Evolutionary conservation across 2,113 vertebrate species (phyloP).

Genomic region (Hoplias malabaricus): DNA sequence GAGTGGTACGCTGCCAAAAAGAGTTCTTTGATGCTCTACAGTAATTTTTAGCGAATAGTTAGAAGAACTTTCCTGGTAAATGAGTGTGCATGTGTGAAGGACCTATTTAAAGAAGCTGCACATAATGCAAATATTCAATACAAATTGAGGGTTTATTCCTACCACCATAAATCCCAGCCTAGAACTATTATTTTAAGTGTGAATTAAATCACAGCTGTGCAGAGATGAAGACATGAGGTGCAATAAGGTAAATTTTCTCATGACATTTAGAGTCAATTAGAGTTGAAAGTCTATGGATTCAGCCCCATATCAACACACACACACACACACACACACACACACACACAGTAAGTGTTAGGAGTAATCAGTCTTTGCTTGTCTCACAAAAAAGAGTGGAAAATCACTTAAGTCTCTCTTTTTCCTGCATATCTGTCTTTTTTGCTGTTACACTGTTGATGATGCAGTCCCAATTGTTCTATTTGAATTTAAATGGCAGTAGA

Average conservation of each 20-base stretch:
- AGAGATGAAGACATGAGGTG: neutral
- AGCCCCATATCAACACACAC: constrained; percentile 9
- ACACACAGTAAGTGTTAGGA: constrained; percentile 1
- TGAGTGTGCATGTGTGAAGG: too few species aligned
- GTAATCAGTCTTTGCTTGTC: constrained; percentile 4
- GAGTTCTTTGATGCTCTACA: neutral
- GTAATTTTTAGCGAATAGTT: too few species aligned
- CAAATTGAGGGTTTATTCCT: neutral
- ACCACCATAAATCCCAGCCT: neutral
- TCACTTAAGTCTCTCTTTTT: neutral
- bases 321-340: neutral
- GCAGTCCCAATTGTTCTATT: constrained; percentile 12
- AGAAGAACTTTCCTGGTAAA: too few species aligned
- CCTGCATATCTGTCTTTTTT: neutral
- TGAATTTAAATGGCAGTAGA: constrained; percentile 44
- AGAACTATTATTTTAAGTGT: neutral
- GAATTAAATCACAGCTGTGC: neutral
- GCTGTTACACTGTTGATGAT: neutral
- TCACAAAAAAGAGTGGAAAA: constrained; percentile 25
- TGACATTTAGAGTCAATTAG: constrained; percentile 45
- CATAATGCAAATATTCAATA: neutral
- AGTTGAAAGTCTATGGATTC: constrained; percentile 35
- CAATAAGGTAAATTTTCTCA: constrained; percentile 18
- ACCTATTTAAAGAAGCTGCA: neutral
- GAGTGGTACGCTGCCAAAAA: neutral